Percentiles rank a stretch among this genome's conserved stretches.
These are phyloP conservation scores for Chloroclystis v-ata DNA, from an alignment of 2,888 invertebrate genomes.

Conservation along the genomic window DNA sequence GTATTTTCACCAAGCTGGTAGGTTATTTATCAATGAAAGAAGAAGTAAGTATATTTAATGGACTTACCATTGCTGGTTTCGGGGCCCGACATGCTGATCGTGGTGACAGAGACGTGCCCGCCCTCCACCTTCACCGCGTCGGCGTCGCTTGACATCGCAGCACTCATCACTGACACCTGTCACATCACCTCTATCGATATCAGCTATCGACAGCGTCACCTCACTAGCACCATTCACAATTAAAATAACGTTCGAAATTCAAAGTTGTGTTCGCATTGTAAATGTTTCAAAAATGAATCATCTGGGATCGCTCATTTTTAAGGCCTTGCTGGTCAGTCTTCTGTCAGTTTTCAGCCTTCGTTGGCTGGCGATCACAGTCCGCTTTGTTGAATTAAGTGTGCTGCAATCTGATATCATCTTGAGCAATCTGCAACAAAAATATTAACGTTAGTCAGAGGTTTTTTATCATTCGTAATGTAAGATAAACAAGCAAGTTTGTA, in stretches of 20 bases:
- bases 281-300: slow-evolving; percentile 50
- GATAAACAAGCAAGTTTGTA: background rate
- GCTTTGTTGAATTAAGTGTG: slow-evolving; percentile 30
- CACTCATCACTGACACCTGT: slow-evolving; percentile 41
- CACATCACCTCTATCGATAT: slow-evolving; percentile 45
- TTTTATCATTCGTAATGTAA: background rate
- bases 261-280: slow-evolving; percentile 50
- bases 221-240: slow-evolving; percentile 54
- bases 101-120: slow-evolving; percentile 86
- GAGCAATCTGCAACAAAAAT: slow-evolving; percentile 57
- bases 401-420: slow-evolving; percentile 53
- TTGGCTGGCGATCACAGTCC: slow-evolving; percentile 18
- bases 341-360: slow-evolving; percentile 20
- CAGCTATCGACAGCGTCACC: slow-evolving; percentile 44
- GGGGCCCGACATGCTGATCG: slow-evolving; percentile 83
- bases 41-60: no score
- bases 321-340: slow-evolving; percentile 68
- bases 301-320: slow-evolving; percentile 60
- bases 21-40: no score
- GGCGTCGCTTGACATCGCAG: slow-evolving; percentile 65
- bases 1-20: no score
- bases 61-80: slow-evolving; percentile 77
- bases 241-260: slow-evolving; percentile 31
- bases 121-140: slow-evolving; percentile 72
- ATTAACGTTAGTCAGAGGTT: slow-evolving; percentile 38